phyloP scores from a whole-genome alignment of 2,113 vertebrate species.

The Dromas ardeola region DNA sequence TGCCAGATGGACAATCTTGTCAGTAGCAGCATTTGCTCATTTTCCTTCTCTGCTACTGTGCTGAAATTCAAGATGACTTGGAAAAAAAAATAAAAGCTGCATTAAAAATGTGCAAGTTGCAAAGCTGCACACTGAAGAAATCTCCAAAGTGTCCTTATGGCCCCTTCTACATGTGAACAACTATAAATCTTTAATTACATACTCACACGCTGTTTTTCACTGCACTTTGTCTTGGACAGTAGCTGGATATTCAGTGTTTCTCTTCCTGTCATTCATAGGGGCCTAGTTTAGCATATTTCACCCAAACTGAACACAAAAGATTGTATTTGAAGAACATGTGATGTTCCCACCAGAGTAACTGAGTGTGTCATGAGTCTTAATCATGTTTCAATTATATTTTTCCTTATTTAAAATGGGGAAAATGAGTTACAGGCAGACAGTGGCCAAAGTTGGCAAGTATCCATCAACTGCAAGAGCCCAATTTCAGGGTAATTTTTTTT shows the following conservation, averaged over 20 bases:
- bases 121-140: background rate
- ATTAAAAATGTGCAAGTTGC: constrained; percentile 16
- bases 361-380: background rate
- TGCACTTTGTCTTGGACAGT: background rate
- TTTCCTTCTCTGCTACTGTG: constrained; percentile 17
- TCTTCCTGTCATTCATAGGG: background rate
- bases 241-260: constrained; percentile 2
- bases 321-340: background rate
- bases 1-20: constrained; percentile 42
- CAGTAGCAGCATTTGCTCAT: constrained; percentile 57
- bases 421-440: background rate
- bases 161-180: background rate
- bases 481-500: background rate
- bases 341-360: background rate
- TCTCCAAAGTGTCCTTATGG: background rate
- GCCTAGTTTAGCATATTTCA: background rate
- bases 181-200: background rate
- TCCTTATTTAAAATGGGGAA: background rate
- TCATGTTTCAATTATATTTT: background rate
- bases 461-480: background rate
- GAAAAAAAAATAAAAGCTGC: background rate
- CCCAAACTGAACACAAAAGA: background rate
- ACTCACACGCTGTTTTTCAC: background rate
- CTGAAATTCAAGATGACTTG: constrained; percentile 14
- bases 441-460: background rate